Evolutionary conservation across 2,113 vertebrate genomes (phyloP), one percentile per base, ranked within the genome.

Genomic region (Triplophysa dalaica): DNA sequence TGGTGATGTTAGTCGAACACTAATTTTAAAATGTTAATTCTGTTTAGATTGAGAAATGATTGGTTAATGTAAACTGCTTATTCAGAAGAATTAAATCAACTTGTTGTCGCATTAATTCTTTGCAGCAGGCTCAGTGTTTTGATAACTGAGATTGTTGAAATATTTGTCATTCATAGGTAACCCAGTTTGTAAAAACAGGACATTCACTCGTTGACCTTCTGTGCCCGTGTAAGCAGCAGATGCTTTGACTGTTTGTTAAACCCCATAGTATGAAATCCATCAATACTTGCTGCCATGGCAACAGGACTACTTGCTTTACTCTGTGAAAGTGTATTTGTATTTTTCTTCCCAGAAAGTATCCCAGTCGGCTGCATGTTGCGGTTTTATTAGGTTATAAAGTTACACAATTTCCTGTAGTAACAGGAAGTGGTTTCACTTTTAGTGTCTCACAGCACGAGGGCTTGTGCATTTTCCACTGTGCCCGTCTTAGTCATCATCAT

Each of bases 401-500:
- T 66, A 45, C 38, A 9, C 41, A 17, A 50, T 6, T 62, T 70
- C 64, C 77, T 70, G 43, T 70, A 0, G 22, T 0, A 33, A 7
- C 54, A 19, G 48, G 61, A 70, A 43, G 26, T 17, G 4, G 16
- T 68, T 41, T 52, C 10, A 1, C 26, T 72, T 7, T 64, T 29
- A 43, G 19, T 72, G 68, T 19, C 16, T 12, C 13, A 9, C 19
- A 45, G n/a, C 70, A 73, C 24, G 14, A 41, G 21, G 29, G 48
- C 54, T 13, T 70, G 43, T 45, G n/a, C 38, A 72, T 52, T 77
- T 80, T 60, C 61, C 45, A 41, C 89, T 85, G 70, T 92, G 91
- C 80, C 86, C 86, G 86, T 52, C 43, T 81, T 38, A 54, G 16
- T 16, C 52, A 16, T 7, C 33, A 38, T 38, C 52, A 16, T 38